phyloP scores from a whole-genome alignment of 2,888 invertebrate genomes.

The Malthinus flaveolus region DNA sequence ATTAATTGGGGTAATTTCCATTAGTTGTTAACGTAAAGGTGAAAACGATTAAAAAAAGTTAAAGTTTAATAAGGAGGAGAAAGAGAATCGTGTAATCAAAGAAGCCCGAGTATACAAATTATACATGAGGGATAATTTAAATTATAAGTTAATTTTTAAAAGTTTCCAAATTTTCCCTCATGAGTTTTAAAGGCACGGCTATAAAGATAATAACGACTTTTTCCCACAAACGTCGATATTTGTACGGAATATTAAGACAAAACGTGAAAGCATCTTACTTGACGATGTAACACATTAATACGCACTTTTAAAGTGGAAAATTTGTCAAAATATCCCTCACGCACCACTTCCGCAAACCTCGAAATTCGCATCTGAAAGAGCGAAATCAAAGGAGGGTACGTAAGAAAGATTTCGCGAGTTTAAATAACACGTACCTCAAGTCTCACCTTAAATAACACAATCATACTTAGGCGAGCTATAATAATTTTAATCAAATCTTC shows the following conservation, averaged over 20 bases:
- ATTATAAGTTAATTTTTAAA: conserved; percentile 1
- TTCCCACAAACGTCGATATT: conserved; percentile 38
- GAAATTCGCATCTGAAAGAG: neutral
- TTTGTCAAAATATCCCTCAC: neutral
- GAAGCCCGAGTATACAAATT: no score
- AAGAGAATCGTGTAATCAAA: no score
- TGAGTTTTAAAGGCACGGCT: conserved; percentile 18
- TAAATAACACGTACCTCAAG: conserved; percentile 40
- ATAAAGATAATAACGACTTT: conserved; percentile 24
- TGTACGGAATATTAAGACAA: conserved; percentile 40
- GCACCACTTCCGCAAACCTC: neutral
- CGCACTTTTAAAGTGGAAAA: conserved; percentile 21
- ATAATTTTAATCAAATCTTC: conserved; percentile 53
- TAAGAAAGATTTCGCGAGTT: conserved; percentile 14
- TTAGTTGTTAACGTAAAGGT: no score
- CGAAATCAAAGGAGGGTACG: conserved; percentile 27
- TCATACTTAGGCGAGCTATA: conserved; percentile 51
- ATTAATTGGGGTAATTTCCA: no score
- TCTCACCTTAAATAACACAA: conserved; percentile 53
- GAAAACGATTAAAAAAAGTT: no score
- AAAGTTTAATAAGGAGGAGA: no score
- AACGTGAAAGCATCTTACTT: conserved; percentile 36
- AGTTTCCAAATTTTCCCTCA: conserved; percentile 2
- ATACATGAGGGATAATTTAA: neutral
- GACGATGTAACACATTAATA: conserved; percentile 40